Base-by-base conservation (phyloP, 2,113 vertebrate genomes). In the Psephotus haematonotus region DNA sequence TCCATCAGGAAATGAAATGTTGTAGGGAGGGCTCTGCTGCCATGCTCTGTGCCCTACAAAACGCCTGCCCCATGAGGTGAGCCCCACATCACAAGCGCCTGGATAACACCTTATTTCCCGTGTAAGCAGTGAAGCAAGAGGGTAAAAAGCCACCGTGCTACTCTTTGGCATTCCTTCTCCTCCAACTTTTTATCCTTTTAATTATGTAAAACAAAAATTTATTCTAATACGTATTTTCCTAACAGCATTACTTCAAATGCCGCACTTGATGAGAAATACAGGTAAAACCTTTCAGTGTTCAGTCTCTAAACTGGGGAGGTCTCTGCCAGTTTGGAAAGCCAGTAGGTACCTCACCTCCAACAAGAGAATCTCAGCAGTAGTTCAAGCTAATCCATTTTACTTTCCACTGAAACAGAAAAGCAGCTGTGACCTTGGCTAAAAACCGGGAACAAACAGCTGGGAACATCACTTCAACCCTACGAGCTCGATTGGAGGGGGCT, bases 341-440 rank as follows among this genome's bases (percentile, higher is more conserved):
- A 74, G 90, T 55, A 79, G 78, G 90, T 81, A 89, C 86, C 88
- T 81, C 87, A 28, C 50, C 78, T 88, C 82, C 95, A 76, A 77
- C 60, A 68, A n/a, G 23, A 95, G 81, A 84, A 87, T 47, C 57
- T 93, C 95, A 76, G 96, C 95, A 95, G 96, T 79, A 92, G 83
- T 82, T 76, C 74, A 82, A 28, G 78, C 77, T 82, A 60, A 95
- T 29, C 86, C 52, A 11, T 57, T 86, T 68, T 69, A 10, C 74
- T 76, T 72, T 35, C 83, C 81, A 87, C 49, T 27, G 65, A 37
- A 81, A 71, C 44, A 86, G 79, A 93, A 94, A 77, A 97, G 92
- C 94, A 95, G 91, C 89, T 62, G 93, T 44, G 91, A 95, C 89
- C 91, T 79, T 69, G 77, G 83, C 84, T 84, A 68, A 91, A 55